Evolutionary conservation across 2,888 invertebrate genomes (phyloP).

Genomic region (Macrostomum cliftonense): DNA sequence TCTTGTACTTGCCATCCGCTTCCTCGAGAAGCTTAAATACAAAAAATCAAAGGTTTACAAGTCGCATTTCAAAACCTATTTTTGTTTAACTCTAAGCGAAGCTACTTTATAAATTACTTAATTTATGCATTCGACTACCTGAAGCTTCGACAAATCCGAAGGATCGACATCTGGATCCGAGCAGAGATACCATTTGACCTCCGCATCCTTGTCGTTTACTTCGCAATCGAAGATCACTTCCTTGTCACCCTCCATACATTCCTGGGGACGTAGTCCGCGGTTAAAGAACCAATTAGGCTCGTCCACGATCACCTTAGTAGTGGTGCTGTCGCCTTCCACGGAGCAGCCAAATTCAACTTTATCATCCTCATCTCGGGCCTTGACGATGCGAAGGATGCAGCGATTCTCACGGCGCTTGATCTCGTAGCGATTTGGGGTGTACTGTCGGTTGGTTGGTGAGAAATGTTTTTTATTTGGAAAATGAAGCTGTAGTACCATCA

Average conservation of each 20-base stretch:
- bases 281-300: slow-evolving; percentile 49
- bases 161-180: too few relatives aligned
- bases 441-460: slow-evolving; percentile 17
- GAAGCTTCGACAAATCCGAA: too few relatives aligned
- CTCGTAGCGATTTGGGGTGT: slow-evolving; percentile 50
- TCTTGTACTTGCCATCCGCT: slow-evolving; percentile 40
- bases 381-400: slow-evolving; percentile 66
- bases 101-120: too few relatives aligned
- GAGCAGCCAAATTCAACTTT: slow-evolving; percentile 71
- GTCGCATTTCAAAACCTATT: too few relatives aligned
- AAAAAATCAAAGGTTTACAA: too few relatives aligned
- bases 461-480: too few relatives aligned
- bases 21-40: too few relatives aligned
- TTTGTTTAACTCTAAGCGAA: too few relatives aligned
- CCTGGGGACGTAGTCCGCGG: slow-evolving; percentile 81
- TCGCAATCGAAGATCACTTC: slow-evolving; percentile 78
- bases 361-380: slow-evolving; percentile 61
- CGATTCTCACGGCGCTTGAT: slow-evolving; percentile 50
- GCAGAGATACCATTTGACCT: slow-evolving; percentile 62
- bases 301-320: slow-evolving; percentile 23
- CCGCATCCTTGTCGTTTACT: slow-evolving; percentile 81
- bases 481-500: too few relatives aligned
- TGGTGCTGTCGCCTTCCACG: slow-evolving; percentile 36
- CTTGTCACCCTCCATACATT: slow-evolving; percentile 69
- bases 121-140: too few relatives aligned